A percentile compares a stretch with the other conserved stretches of the same genome.
Evolutionary conservation across 1,140 invertebrate species (phyloP).

Genomic region (Drosophila sturtevanti): DNA sequence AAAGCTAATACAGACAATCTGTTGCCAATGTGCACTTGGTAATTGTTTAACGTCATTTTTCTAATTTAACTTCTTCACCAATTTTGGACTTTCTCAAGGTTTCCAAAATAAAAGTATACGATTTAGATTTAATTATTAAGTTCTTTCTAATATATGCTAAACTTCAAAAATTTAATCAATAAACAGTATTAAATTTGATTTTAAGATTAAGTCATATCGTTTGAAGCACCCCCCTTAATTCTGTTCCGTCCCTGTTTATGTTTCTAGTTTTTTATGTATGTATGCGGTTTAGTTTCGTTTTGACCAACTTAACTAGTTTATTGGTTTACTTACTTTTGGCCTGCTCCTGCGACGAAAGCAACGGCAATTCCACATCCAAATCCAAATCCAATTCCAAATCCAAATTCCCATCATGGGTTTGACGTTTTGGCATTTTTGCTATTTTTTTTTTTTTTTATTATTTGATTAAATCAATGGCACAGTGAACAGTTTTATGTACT

Average conservation of each 20-base stretch:
- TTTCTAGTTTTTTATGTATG: conserved; percentile 9
- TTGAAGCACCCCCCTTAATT: too few relatives aligned
- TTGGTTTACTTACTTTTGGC: conserved; percentile 66
- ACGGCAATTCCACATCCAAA: conserved; percentile 55
- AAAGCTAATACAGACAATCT: too few relatives aligned
- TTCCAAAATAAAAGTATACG: too few relatives aligned
- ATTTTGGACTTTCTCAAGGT: too few relatives aligned
- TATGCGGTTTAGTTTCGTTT: conserved; percentile 47
- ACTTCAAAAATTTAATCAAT: background rate
- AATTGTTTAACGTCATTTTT: too few relatives aligned
- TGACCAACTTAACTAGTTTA: conserved; percentile 78
- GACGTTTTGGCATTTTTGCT: conserved; percentile 54
- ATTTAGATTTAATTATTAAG: too few relatives aligned
- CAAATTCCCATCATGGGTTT: conserved; percentile 33
- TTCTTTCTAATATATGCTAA: background rate
- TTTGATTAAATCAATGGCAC: conserved; percentile 27
- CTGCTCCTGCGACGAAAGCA: conserved; percentile 57
- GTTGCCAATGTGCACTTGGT: too few relatives aligned
- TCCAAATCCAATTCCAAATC: conserved; percentile 23
- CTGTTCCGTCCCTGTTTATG: background rate
- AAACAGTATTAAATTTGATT: background rate
- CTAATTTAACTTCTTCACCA: too few relatives aligned
- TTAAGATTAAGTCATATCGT: background rate
- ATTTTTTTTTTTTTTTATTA: conserved; percentile 15
- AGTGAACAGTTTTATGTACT: conserved; percentile 29